Evolutionary conservation across 2,888 invertebrate genomes (phyloP).

Genomic region (Papilio protenor): DNA sequence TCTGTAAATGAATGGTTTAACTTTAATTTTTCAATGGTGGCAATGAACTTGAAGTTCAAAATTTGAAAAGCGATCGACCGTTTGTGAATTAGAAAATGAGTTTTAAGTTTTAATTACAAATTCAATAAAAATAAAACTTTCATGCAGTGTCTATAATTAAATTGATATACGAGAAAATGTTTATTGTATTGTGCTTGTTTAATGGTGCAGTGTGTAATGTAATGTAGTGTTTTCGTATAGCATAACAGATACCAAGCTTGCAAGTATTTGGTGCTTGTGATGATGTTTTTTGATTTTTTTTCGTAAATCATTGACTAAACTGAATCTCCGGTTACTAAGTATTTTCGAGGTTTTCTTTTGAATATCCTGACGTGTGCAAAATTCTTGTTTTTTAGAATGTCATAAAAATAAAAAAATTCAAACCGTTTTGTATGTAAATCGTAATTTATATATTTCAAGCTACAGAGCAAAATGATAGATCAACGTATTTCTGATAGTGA

Average conservation of each 20-base stretch:
- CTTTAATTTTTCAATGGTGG: conserved; percentile 5
- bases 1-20: neutral
- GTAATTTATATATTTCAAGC: conserved; percentile 24
- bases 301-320: neutral
- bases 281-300: neutral
- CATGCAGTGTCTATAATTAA: neutral
- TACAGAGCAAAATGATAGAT: conserved; percentile 56
- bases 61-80: conserved; percentile 6
- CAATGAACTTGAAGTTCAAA: conserved; percentile 10
- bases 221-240: conserved; percentile 5
- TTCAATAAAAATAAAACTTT: neutral
- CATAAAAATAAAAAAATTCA: conserved; percentile 14
- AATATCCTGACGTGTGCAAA: neutral
- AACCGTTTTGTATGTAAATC: conserved; percentile 43
- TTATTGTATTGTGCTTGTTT: neutral
- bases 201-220: neutral
- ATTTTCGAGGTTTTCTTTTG: neutral
- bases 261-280: neutral
- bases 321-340: neutral
- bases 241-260: neutral
- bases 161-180: conserved; percentile 3
- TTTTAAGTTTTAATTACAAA: conserved; percentile 3
- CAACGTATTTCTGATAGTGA: conserved; percentile 67
- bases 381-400: conserved; percentile 2
- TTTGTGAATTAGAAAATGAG: conserved; percentile 14